A percentile compares a stretch with the other conserved stretches of the same genome.
These are phyloP conservation scores for Cheilosia impressa DNA, from an alignment of 2,888 invertebrate species.

Conservation along the genomic window DNA sequence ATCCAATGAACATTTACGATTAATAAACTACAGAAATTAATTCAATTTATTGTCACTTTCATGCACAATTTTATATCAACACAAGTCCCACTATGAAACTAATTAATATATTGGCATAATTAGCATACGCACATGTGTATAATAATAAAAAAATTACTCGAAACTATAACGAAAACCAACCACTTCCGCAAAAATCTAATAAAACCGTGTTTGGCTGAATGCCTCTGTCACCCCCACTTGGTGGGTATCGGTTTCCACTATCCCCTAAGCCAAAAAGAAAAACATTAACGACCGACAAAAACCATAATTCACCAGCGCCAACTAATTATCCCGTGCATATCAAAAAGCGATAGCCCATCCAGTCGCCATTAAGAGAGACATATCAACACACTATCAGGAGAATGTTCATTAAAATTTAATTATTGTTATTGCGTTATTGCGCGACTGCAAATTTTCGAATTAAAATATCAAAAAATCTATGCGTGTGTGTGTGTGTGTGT, in stretches of 20 bases:
- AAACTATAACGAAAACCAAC: not conserved
- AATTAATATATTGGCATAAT: slow-evolving; percentile 25
- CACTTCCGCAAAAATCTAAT: slow-evolving; percentile 42
- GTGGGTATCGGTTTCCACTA: not conserved
- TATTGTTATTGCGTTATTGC: slow-evolving; percentile 67
- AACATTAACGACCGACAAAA: slow-evolving; percentile 39
- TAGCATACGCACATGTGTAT: not conserved
- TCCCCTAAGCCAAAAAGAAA: not conserved
- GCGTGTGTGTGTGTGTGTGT: not conserved
- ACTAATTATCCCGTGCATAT: slow-evolving; percentile 68
- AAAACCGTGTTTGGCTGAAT: slow-evolving; percentile 2
- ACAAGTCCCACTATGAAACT: slow-evolving; percentile 14
- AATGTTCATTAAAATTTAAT: slow-evolving; percentile 75
- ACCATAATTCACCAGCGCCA: slow-evolving; percentile 57
- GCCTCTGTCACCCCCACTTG: not conserved
- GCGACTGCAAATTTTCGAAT: slow-evolving; percentile 66
- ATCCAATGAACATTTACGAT: slow-evolving; percentile 9
- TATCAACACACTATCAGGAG: slow-evolving; percentile 71
- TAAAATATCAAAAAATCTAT: slow-evolving; percentile 67
- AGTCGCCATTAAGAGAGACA: slow-evolving; percentile 57
- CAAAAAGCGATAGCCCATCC: slow-evolving; percentile 60
- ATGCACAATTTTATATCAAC: slow-evolving; percentile 12
- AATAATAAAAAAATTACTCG: not conserved
- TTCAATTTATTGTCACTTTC: slow-evolving; percentile 14
- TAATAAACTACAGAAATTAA: slow-evolving; percentile 1